Conservation (phyloP, 2,888 invertebrate species). For the Diploptera punctata region DNA sequence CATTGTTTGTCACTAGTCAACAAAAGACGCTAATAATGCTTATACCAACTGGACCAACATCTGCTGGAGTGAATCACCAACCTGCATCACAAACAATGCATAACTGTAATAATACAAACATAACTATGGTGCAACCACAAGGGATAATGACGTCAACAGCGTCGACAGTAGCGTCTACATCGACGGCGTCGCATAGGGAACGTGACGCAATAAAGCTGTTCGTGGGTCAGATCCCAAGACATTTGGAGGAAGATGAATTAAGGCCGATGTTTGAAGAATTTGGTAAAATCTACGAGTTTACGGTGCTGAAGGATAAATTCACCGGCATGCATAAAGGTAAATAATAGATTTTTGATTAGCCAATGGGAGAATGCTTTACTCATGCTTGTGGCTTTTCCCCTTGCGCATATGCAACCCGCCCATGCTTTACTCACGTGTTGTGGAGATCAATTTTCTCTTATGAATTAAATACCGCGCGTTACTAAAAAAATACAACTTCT, state of each 20-base stretch:
- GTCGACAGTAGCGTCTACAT: constrained; percentile 9
- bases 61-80: background rate
- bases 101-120: constrained; percentile 21
- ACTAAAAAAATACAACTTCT: too few relatives aligned
- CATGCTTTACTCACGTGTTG: too few relatives aligned
- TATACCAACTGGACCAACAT: constrained; percentile 26
- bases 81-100: background rate
- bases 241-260: constrained; percentile 85
- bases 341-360: too few relatives aligned
- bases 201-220: constrained; percentile 78
- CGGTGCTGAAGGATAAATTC: constrained; percentile 92
- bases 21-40: constrained; percentile 23
- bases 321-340: constrained; percentile 95
- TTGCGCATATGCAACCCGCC: too few relatives aligned
- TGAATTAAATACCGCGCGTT: too few relatives aligned
- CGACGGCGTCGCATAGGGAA: constrained; percentile 49
- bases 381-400: too few relatives aligned
- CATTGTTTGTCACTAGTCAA: too few relatives aligned
- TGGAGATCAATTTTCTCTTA: too few relatives aligned
- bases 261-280: constrained; percentile 92
- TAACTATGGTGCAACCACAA: background rate
- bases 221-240: constrained; percentile 92
- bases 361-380: too few relatives aligned
- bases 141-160: constrained; percentile 6
- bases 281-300: constrained; percentile 93